These are phyloP conservation scores for Eutolmus rufibarbis DNA, from an alignment of 2,888 invertebrate species.

Conservation along the genomic window DNA sequence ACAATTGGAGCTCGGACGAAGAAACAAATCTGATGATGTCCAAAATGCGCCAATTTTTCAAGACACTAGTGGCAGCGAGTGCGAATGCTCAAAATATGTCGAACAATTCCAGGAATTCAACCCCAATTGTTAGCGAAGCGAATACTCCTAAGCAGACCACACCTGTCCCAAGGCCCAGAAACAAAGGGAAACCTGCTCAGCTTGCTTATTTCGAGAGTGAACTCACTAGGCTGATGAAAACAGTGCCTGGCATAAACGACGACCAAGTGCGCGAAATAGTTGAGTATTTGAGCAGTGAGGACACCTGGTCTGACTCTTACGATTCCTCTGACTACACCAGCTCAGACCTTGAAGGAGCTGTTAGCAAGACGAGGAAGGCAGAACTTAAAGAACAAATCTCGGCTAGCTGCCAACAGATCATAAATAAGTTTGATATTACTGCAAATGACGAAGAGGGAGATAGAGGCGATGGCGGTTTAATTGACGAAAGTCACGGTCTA, in stretches of 20 bases:
- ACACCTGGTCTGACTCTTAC: slow-evolving; percentile 93
- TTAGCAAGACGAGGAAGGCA: slow-evolving; percentile 68
- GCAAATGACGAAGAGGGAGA: slow-evolving; percentile 68
- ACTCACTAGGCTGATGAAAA: slow-evolving; percentile 88
- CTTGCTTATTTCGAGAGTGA: slow-evolving; percentile 89
- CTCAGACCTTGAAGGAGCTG: slow-evolving; percentile 79
- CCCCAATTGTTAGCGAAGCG: slow-evolving; percentile 58
- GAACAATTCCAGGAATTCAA: slow-evolving; percentile 60
- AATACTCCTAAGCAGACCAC: slow-evolving; percentile 62
- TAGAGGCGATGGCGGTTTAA: slow-evolving; percentile 64
- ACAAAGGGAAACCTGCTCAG: slow-evolving; percentile 81
- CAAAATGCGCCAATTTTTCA: slow-evolving; percentile 91
- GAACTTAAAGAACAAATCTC: slow-evolving; percentile 85
- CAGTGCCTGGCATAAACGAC: slow-evolving; percentile 88
- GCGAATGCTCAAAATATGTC: slow-evolving; percentile 63
- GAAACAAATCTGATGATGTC: slow-evolving; percentile 96
- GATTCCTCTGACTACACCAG: slow-evolving; percentile 92
- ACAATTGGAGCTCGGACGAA: slow-evolving; percentile 93
- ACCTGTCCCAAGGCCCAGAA: slow-evolving; percentile 68
- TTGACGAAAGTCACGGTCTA: slow-evolving; percentile 64
- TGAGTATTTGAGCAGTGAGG: slow-evolving; percentile 90
- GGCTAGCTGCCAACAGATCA: slow-evolving; percentile 86
- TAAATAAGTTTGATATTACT: slow-evolving; percentile 78
- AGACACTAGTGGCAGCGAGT: slow-evolving; percentile 81
- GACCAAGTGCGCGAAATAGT: slow-evolving; percentile 91